Percentiles rank a stretch among this genome's conserved stretches.
Evolutionary conservation across 1,140 invertebrate genomes (phyloP).

Genomic region (Caenorhabditis briggsae): DNA sequence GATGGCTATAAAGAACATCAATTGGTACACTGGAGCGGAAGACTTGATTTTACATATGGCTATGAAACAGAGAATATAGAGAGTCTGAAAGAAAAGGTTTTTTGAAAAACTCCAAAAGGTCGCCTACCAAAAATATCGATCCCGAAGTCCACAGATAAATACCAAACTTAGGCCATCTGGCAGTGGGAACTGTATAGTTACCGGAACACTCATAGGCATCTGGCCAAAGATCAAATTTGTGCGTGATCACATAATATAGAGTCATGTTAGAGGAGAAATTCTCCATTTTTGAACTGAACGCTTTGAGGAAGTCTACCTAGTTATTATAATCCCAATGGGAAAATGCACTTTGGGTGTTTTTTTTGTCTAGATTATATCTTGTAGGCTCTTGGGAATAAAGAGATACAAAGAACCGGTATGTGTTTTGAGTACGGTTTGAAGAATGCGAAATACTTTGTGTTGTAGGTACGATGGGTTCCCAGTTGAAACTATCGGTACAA

Average conservation of each 20-base stretch:
- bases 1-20: conserved; percentile 18
- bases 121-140: background rate
- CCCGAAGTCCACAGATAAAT: background rate
- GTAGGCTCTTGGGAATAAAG: no score
- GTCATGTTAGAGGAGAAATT: background rate
- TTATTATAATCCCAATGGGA: no score
- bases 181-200: background rate
- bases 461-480: no score
- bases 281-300: no score
- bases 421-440: no score
- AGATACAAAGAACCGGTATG: no score
- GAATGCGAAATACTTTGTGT: no score
- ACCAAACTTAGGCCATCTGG: background rate
- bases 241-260: background rate
- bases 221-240: background rate
- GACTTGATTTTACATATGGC: background rate
- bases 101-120: background rate
- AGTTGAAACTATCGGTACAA: no score
- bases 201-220: background rate
- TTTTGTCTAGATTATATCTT: no score
- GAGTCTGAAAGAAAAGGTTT: conserved; percentile 81
- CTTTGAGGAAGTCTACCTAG: no score
- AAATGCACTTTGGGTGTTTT: no score
- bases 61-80: conserved; percentile 81
- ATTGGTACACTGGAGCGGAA: background rate